Percentiles rank a stretch among this genome's conserved stretches.
These are phyloP conservation scores for Cyanoramphus novaezelandiae DNA, from an alignment of 2,113 vertebrate species.

Conservation along the genomic window DNA sequence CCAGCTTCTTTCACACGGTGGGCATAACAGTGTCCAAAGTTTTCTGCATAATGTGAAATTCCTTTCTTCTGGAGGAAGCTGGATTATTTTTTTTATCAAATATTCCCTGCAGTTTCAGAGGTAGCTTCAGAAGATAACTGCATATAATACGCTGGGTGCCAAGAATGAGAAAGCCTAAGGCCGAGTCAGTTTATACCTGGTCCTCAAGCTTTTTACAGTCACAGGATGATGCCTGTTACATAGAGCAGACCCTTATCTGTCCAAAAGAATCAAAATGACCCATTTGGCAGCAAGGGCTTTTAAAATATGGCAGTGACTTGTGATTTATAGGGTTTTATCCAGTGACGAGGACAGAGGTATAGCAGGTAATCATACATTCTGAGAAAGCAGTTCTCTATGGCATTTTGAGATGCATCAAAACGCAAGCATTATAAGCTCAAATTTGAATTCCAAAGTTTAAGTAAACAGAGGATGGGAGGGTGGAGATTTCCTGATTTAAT, in stretches of 20 bases:
- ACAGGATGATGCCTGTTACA: neutral
- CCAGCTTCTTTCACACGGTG: fast-evolving
- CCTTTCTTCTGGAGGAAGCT: neutral
- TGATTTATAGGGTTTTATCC: too few species aligned
- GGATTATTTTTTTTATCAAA: neutral
- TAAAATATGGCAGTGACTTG: neutral
- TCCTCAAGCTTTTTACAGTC: neutral
- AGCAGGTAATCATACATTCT: neutral
- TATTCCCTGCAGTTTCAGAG: neutral
- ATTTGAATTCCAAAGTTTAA: neutral
- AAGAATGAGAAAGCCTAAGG: neutral
- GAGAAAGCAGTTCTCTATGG: neutral
- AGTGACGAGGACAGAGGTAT: neutral
- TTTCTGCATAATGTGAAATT: neutral
- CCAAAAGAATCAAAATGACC: neutral
- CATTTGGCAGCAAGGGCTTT: neutral
- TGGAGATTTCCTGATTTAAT: neutral
- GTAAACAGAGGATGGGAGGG: neutral
- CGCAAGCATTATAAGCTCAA: neutral
- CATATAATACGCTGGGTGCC: neutral
- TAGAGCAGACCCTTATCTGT: neutral
- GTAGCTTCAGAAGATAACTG: neutral
- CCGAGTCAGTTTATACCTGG: neutral
- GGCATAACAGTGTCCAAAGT: neutral
- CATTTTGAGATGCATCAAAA: neutral